phyloP scores from a whole-genome alignment of 2,888 invertebrate species.

The Xanthia icteritia region DNA sequence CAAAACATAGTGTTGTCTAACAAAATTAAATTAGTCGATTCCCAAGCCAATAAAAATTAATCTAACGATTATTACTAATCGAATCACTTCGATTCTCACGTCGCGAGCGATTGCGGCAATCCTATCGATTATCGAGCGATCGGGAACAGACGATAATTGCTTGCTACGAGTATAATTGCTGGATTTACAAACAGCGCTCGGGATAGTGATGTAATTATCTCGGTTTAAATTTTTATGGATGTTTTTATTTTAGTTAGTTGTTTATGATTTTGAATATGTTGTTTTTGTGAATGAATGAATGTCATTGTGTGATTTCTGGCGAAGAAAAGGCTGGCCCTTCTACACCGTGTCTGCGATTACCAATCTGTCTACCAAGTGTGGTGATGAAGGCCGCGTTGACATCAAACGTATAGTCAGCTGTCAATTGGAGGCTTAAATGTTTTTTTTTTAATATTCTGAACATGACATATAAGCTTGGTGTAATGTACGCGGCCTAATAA shows the following conservation, averaged over 20 bases:
- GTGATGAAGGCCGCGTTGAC: too few relatives aligned
- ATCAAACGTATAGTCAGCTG: too few relatives aligned
- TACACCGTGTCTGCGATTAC: too few relatives aligned
- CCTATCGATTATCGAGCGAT: constrained; percentile 54
- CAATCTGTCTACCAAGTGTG: too few relatives aligned
- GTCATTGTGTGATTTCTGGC: neutral
- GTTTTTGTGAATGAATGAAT: neutral
- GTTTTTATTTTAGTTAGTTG: neutral
- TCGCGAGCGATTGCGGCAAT: constrained; percentile 52
- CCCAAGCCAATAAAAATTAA: constrained; percentile 53
- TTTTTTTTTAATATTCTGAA: too few relatives aligned
- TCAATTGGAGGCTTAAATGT: too few relatives aligned
- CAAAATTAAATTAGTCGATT: constrained; percentile 56
- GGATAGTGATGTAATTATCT: constrained; percentile 28
- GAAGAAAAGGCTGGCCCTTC: neutral
- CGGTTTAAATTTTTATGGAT: constrained; percentile 28
- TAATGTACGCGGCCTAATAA: too few relatives aligned
- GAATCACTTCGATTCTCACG: constrained; percentile 53
- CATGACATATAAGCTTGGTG: too few relatives aligned
- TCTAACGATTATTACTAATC: constrained; percentile 56
- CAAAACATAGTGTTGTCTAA: constrained; percentile 46
- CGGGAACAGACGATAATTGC: constrained; percentile 55
- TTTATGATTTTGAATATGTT: neutral
- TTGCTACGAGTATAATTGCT: constrained; percentile 42
- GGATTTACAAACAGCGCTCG: constrained; percentile 53